Evolutionary conservation across 92 coral and sea anemone genomes (phyloP), one percentile per base, ranked within the genome.

Genomic region (Blastomussa wellsi): DNA sequence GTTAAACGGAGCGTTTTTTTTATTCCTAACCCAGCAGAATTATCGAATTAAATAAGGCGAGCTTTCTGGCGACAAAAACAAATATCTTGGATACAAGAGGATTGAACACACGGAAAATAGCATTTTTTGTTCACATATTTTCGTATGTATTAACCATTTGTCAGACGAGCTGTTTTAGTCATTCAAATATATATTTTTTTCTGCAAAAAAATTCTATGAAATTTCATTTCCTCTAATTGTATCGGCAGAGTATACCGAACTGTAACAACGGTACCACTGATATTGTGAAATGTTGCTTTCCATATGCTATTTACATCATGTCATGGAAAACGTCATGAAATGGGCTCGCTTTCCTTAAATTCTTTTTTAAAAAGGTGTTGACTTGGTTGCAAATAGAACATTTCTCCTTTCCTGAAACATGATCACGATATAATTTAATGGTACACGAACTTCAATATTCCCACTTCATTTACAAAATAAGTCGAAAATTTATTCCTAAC

Each of bases 271-370:
- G 38, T 35, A 22, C 26, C 53, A 35, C 37, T 5, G 16, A 29
- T 77, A 77, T 77, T 77, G 29, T 20, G 67, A 77, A 77, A 53
- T 51, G 3, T 52, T 33, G 22, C 7, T 79, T 79, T 60, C n/a
- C 17, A 44, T 28, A 4, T 31, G 11, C 49, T 44, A 0, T 19
- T 6, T 17, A 42, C 22, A 42, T 31, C 48, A 57, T 60, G 39
- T 57, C 39, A 53, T 37, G 47, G 8, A 9, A 19, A 17, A 24
- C 68, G 47, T 9, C 67, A 17, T 35, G 3, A 52, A 78, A 55
- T 15, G 49, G 0, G 17, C n/a, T 24, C 28, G 5, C 62, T 20
- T 55, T 55, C 62, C 62, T 20, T 55, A 0, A 0, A 17, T 7
- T 51, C 1, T 9, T 7, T 12, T 2, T 1, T 24, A 60, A 60